These are phyloP conservation scores for Synanthedon vespiformis DNA, from an alignment of 2,888 invertebrate genomes.

Conservation along the genomic window DNA sequence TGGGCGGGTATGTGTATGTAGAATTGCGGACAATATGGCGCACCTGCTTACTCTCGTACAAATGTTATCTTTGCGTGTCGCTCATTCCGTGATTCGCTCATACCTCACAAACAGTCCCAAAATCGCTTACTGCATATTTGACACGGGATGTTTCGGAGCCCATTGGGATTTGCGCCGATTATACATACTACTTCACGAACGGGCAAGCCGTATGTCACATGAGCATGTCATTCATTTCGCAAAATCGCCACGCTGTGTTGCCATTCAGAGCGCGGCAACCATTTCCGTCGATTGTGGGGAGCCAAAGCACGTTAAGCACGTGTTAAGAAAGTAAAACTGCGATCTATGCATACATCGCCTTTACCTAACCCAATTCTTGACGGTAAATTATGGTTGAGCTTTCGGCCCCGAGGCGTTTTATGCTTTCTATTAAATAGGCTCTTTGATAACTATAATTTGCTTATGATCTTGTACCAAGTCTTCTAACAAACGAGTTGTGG, in stretches of 20 bases:
- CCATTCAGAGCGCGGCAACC: slow-evolving; percentile 29
- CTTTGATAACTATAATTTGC: neutral
- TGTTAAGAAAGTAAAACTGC: slow-evolving; percentile 24
- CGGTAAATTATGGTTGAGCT: slow-evolving; percentile 8
- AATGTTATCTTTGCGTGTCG: too few relatives aligned
- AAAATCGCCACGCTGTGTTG: slow-evolving; percentile 37
- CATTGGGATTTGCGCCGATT: too few relatives aligned
- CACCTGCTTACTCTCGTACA: too few relatives aligned
- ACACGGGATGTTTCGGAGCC: too few relatives aligned
- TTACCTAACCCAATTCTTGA: slow-evolving; percentile 7
- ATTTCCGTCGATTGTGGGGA: slow-evolving; percentile 39
- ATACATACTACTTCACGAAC: neutral
- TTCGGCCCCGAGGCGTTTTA: neutral
- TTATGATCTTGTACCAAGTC: neutral
- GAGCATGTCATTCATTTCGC: slow-evolving; percentile 21
- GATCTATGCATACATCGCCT: slow-evolving; percentile 8
- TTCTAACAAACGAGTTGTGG: too few relatives aligned
- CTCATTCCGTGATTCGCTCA: too few relatives aligned
- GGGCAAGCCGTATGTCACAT: slow-evolving; percentile 6
- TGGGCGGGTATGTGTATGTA: too few relatives aligned
- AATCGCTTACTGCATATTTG: too few relatives aligned
- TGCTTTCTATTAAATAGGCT: neutral
- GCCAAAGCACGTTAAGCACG: slow-evolving; percentile 6
- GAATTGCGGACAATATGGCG: too few relatives aligned
- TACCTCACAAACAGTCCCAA: too few relatives aligned